Evolutionary conservation across 2,888 invertebrate genomes (phyloP), one percentile per base, ranked within the genome.

Genomic region (Meandrusa payeni): DNA sequence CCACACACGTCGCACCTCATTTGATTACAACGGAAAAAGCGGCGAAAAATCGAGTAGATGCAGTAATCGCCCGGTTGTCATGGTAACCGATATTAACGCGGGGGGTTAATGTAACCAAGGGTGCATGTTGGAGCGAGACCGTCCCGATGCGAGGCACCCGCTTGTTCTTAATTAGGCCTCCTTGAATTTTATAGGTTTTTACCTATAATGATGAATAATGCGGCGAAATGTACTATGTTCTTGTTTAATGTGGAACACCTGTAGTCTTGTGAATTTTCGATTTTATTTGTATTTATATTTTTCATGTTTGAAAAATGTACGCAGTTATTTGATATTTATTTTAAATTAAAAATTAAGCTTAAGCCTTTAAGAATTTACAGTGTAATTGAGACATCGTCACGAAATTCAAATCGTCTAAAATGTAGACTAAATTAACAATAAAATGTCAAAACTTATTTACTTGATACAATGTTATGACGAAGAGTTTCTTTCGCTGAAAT

Each of bases 1-100:
- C 68, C 78, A 74, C 76, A 72, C 78, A 66, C 68, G 70, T 65
- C 71, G 78, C 85, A 83, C 85, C 87, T 86, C 87, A 87, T 86
- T 87, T 87, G 83, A 86, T 86, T 87, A 87, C 86, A 82, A 81
- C 82, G 81, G 83, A 87, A 87, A 87, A 86, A 87, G 83, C 82
- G 78, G 68, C 83, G 86, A 87, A 86, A 86, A 87, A 87, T 86
- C 83, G 85, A 76, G 81, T 78, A 77, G 80, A 82, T 85, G 86
- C 85, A 85, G 85, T 83, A 83, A 86, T 86, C 85, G 85, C 67
- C 65, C 66, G 67, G 86, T 87, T 57, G 59, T 77, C 74, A 85
- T 85, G 63, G 64, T 81, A 68, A 85, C 86, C 79, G 65, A 85
- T 86, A 85, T 86, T 86, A 82, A 85, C 78, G 71, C 67, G 69